phyloP scores from a whole-genome alignment of 2,888 invertebrate species.

The Rhodophaea formosa region DNA sequence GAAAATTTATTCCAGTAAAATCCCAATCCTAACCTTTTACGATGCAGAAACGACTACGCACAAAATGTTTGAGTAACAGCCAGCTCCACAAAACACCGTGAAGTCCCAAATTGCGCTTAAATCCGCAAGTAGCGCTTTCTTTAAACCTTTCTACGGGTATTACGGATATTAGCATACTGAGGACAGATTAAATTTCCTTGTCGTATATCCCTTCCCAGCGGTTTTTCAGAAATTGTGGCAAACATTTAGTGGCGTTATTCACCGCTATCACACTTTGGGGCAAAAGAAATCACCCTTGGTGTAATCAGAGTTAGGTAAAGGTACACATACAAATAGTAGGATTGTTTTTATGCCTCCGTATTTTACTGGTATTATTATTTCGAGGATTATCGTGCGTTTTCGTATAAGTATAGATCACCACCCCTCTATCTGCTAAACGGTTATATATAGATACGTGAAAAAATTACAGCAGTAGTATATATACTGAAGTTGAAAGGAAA shows the following conservation, averaged over 20 bases:
- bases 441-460: too few species aligned
- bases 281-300: neutral
- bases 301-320: neutral
- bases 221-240: neutral
- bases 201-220: slow-evolving; percentile 9
- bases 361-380: too few species aligned
- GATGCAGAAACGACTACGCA: neutral
- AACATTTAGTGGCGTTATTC: slow-evolving; percentile 11
- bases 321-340: too few species aligned
- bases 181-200: slow-evolving; percentile 20
- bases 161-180: slow-evolving; percentile 20
- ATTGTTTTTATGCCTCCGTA: too few species aligned
- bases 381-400: too few species aligned
- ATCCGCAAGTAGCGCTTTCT: slow-evolving; percentile 16
- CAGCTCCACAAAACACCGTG: slow-evolving; percentile 3
- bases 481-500: too few species aligned
- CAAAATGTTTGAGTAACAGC: slow-evolving; percentile 1
- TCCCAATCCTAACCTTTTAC: neutral
- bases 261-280: neutral
- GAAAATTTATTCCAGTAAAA: too few species aligned
- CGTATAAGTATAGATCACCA: too few species aligned
- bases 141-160: slow-evolving; percentile 18
- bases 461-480: too few species aligned
- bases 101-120: slow-evolving; percentile 13
- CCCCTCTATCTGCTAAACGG: too few species aligned